A percentile compares a stretch with the other conserved stretches of the same genome.
Conservation (phyloP, 2,888 invertebrate genomes). For the Griposia aprilina region DNA sequence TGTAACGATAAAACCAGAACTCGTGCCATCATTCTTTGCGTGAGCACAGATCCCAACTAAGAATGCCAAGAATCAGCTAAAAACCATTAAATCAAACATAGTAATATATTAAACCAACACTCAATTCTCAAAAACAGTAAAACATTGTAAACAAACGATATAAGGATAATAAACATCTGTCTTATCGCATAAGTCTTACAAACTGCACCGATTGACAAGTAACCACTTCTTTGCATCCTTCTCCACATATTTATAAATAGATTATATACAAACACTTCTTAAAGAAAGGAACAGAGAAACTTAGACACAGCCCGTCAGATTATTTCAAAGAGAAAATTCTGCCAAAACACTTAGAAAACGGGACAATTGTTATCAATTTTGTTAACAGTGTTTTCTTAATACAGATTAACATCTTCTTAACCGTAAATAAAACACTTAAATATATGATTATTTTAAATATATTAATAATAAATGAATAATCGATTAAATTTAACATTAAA, state of each 20-base stretch:
- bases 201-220: neutral
- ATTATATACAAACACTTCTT: conserved; percentile 1
- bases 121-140: neutral
- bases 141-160: conserved; percentile 8
- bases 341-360: neutral
- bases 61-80: neutral
- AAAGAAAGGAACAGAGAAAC: neutral
- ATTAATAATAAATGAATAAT: too few species aligned
- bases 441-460: too few species aligned
- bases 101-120: neutral
- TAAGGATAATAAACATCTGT: neutral
- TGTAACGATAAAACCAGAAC: neutral
- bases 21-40: neutral
- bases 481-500: too few species aligned
- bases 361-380: neutral
- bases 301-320: neutral
- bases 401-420: neutral
- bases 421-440: neutral
- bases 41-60: neutral
- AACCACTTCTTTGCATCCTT: neutral
- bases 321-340: neutral
- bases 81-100: neutral
- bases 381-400: neutral
- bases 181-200: neutral
- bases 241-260: neutral